phyloP scores from a whole-genome alignment of 1,140 invertebrate genomes.

The Leptinotarsa texana region DNA sequence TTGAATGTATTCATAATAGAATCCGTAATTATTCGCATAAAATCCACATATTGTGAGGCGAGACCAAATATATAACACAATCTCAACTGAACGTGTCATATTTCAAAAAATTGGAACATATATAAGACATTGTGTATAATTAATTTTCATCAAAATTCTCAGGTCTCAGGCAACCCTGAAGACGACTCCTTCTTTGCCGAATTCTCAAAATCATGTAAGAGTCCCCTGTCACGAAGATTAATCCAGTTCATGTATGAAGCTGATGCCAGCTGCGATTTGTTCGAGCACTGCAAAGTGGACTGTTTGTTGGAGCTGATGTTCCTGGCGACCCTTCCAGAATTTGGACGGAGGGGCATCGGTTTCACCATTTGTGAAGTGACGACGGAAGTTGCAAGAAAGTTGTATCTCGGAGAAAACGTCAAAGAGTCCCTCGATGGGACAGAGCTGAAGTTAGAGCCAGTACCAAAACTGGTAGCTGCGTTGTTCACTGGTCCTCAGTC shows the following conservation, averaged over 20 bases:
- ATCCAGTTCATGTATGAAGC: slow-evolving; percentile 29
- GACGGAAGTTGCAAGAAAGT: slow-evolving; percentile 59
- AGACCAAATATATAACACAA: no score
- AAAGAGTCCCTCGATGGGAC: slow-evolving; percentile 52
- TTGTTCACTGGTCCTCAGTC: slow-evolving; percentile 63
- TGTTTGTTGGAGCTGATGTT: slow-evolving; percentile 72
- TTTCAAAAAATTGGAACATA: no score
- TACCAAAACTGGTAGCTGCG: slow-evolving; percentile 62
- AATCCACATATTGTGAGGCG: no score
- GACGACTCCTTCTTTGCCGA: slow-evolving; percentile 5
- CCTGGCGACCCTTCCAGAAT: slow-evolving; percentile 59
- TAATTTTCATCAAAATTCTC: no score
- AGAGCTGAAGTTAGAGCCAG: slow-evolving; percentile 54
- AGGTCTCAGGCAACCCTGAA: background rate
- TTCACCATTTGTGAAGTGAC: slow-evolving; percentile 59
- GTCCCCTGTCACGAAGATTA: slow-evolving; percentile 15
- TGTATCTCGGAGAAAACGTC: slow-evolving; percentile 58
- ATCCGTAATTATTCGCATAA: no score
- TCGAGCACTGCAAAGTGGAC: slow-evolving; percentile 62
- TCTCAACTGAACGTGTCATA: no score
- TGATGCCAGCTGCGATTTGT: slow-evolving; percentile 57
- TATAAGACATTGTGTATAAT: no score
- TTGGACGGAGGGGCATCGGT: slow-evolving; percentile 60
- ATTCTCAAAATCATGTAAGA: slow-evolving; percentile 22
- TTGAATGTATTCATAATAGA: no score